A percentile compares a stretch with the other conserved stretches of the same genome.
Evolutionary conservation across 1,140 invertebrate genomes (phyloP).

Genomic region (Drosophila nigrodunni): DNA sequence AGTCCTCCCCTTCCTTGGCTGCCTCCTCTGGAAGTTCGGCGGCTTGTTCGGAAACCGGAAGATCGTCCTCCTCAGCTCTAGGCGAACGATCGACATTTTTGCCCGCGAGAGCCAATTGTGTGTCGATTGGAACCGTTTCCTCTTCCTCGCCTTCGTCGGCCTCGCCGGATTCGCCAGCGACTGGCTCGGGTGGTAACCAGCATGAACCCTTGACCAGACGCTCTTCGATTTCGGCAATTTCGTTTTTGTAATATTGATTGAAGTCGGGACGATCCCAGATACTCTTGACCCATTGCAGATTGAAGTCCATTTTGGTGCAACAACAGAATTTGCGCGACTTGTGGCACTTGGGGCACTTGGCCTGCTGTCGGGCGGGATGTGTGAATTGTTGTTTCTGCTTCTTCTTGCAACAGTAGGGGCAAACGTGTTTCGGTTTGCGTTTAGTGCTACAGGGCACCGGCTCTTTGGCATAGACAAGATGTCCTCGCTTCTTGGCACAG

Average conservation of each 20-base stretch:
- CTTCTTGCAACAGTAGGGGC: constrained; percentile 79
- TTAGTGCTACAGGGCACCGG: constrained; percentile 63
- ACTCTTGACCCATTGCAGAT: constrained; percentile 75
- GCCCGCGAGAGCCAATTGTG: constrained; percentile 52
- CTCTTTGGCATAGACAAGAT: constrained; percentile 77
- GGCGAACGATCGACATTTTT: constrained; percentile 27
- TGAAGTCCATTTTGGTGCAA: constrained; percentile 75
- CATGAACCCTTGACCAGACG: constrained; percentile 66
- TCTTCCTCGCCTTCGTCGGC: constrained; percentile 57
- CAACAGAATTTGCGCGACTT: constrained; percentile 76
- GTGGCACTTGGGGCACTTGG: constrained; percentile 80
- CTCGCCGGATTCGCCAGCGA: constrained; percentile 19
- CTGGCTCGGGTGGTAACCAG: constrained; percentile 66
- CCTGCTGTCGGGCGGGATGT: constrained; percentile 55
- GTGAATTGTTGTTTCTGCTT: constrained; percentile 65
- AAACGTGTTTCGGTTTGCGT: constrained; percentile 66
- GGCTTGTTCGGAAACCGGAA: neutral
- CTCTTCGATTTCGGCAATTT: constrained; percentile 72
- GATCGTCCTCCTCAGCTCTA: constrained; percentile 2
- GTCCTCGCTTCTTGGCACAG: constrained; percentile 79
- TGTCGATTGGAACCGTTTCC: constrained; percentile 27
- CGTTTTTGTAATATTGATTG: constrained; percentile 75
- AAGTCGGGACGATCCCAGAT: constrained; percentile 81
- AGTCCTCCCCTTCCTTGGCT: constrained; percentile 22
- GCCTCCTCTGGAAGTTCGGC: neutral